Evolutionary conservation across 1,140 invertebrate genomes (phyloP).

Genomic region (Lepidurus apus): DNA sequence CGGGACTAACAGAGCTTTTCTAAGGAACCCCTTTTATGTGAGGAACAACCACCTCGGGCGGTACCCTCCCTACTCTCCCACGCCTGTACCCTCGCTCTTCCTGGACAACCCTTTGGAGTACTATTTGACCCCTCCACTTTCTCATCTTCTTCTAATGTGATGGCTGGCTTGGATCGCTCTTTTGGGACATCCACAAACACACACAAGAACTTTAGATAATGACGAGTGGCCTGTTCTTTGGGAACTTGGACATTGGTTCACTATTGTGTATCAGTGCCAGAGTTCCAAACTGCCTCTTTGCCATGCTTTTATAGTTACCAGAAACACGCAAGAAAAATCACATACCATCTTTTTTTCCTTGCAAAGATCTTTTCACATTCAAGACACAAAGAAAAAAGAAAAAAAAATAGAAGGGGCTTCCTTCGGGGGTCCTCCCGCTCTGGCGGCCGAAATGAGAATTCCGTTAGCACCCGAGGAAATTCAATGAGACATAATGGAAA

Average conservation of each 20-base stretch:
- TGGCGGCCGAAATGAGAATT: neutral
- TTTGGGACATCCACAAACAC: slow-evolving; percentile 2
- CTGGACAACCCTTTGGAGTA: neutral
- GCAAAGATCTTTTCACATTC: too few relatives aligned
- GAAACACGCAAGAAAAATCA: too few relatives aligned
- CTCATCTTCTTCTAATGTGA: slow-evolving; percentile 22
- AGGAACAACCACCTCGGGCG: too few relatives aligned
- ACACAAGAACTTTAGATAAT: slow-evolving; percentile 22
- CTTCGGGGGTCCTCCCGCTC: neutral
- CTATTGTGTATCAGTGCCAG: too few relatives aligned
- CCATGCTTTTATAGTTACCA: too few relatives aligned
- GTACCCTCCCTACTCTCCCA: too few relatives aligned
- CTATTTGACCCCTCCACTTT: slow-evolving; percentile 4
- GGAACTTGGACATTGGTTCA: too few relatives aligned
- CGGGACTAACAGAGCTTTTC: neutral
- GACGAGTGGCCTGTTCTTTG: neutral
- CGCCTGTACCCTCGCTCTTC: neutral
- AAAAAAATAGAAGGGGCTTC: neutral
- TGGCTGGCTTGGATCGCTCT: neutral
- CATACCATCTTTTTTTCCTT: too few relatives aligned
- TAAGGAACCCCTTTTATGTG: too few relatives aligned
- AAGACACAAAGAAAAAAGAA: too few relatives aligned
- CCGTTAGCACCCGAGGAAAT: neutral
- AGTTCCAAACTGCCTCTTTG: too few relatives aligned
- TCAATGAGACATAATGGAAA: slow-evolving; percentile 19